These are phyloP conservation scores for Leptosomus discolor DNA, from an alignment of 2,113 vertebrate species.

Conservation along the genomic window DNA sequence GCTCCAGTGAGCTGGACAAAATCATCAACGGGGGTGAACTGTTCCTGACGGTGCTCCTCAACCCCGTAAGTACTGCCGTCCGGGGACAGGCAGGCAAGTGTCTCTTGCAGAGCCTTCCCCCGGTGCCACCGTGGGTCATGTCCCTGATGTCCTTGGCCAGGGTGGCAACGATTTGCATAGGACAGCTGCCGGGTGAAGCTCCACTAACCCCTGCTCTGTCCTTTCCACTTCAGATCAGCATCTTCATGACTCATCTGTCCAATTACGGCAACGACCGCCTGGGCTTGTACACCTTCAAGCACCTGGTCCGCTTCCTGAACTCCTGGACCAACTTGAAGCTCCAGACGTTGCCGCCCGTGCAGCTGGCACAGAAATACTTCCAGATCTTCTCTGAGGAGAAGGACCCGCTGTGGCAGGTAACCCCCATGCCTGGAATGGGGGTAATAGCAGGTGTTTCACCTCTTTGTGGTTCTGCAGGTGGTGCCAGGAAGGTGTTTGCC, in stretches of 20 bases:
- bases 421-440: background rate
- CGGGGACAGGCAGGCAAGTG: accelerated
- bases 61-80: constrained; percentile 82
- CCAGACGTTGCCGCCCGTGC: constrained; percentile 90
- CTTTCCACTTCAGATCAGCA: constrained; percentile 84
- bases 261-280: constrained; percentile 97
- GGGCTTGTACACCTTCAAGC: constrained; percentile 95
- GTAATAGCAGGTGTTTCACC: background rate
- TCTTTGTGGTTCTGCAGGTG: background rate
- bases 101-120: background rate
- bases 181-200: background rate
- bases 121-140: background rate
- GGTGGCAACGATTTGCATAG: background rate
- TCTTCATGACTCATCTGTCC: constrained; percentile 98
- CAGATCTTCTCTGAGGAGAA: constrained; percentile 96
- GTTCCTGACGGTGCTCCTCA: constrained; percentile 94
- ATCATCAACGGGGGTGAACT: constrained; percentile 97
- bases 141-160: accelerated
- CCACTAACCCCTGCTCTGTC: background rate
- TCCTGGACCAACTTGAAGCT: constrained; percentile 95
- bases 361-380: constrained; percentile 96
- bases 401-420: constrained; percentile 96
- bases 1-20: constrained; percentile 93
- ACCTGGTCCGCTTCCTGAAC: constrained; percentile 88
- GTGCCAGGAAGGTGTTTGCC: background rate